Base-by-base conservation (phyloP, 92 coral and sea anemone genomes). In the Micromussa lordhowensis region DNA sequence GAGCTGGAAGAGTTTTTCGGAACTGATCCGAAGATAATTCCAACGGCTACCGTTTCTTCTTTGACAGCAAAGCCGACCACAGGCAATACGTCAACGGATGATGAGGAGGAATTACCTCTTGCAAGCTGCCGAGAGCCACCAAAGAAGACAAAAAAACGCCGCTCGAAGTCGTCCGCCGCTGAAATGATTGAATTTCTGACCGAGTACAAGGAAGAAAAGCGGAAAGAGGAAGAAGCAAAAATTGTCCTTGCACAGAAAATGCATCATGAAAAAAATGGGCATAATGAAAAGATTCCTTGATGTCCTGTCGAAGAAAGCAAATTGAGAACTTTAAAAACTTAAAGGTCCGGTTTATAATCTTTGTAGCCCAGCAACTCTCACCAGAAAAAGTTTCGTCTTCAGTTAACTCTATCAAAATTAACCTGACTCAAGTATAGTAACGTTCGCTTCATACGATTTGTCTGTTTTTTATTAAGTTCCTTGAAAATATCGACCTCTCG, bases 1-100 rank as follows among this genome's bases (percentile, higher is more conserved):
- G 70, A 82, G 68, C 75, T 82, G 70, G 88, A 55, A 38, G 88
- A 83, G 59, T 84, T 77, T 68, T 82, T 89, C 57, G 84, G 85
- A 35, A 75, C 3, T 70, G 81, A 89, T 72, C 88, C 84, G 72
- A 89, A 83, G 40, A 22, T 84, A 59, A 51, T 59, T 61, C 92
- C 78, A 19, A 24, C 72, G 21, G 69, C 79, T 1, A 77, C 83
- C 18, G 51, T 78, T 59, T 87, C 90, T 44, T 86, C 84, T 51
- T 10, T 78, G 59, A 9, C 66, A 34, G 26, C 88, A 49, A 69
- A 66, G 8, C 31, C 74, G 35, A 19, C 59, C 12, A 36, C 40
- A 36, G 89, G 55, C 30, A 8, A n/a, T 59, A 22, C 26, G 15
- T 78, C 76, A 26, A 58, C 79, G 51, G 85, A 78, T 77, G 90